phyloP scores from a whole-genome alignment of 2,888 invertebrate genomes.

The Druceiella hillmani region DNA sequence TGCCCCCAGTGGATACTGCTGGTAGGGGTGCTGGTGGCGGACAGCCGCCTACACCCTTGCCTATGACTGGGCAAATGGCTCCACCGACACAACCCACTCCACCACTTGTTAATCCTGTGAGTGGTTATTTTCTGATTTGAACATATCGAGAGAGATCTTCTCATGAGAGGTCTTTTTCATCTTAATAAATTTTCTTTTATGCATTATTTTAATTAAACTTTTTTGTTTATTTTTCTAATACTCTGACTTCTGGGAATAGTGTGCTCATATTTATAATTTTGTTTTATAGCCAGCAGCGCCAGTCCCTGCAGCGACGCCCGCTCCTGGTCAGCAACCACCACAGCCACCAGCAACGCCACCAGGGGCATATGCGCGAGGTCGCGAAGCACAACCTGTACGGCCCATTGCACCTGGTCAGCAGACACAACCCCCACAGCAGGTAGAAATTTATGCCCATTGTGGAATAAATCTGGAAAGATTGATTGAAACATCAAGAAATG shows the following conservation, averaged over 20 bases:
- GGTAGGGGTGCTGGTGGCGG: conserved; percentile 43
- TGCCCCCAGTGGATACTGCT: conserved; percentile 29
- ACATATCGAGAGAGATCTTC: no score
- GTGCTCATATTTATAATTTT: background rate
- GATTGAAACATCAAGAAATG: no score
- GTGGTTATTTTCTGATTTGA: conserved; percentile 3
- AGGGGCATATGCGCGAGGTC: no score
- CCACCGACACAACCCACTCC: conserved; percentile 51
- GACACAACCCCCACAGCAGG: no score
- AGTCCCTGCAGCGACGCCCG: no score
- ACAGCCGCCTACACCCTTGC: conserved; percentile 50
- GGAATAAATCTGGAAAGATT: no score
- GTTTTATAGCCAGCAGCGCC: background rate
- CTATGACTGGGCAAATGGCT: conserved; percentile 54
- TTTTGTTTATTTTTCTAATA: background rate
- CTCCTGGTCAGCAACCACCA: no score
- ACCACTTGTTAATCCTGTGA: conserved; percentile 45
- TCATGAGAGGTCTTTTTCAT: no score
- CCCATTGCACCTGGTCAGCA: background rate
- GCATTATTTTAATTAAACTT: conserved; percentile 1
- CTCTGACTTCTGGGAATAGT: background rate
- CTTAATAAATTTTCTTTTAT: conserved; percentile 7
- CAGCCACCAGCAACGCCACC: no score
- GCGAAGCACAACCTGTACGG: background rate
- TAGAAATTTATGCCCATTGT: no score